Evolutionary conservation across 2,888 invertebrate species (phyloP).

Genomic region (Ichneumon xanthorius): DNA sequence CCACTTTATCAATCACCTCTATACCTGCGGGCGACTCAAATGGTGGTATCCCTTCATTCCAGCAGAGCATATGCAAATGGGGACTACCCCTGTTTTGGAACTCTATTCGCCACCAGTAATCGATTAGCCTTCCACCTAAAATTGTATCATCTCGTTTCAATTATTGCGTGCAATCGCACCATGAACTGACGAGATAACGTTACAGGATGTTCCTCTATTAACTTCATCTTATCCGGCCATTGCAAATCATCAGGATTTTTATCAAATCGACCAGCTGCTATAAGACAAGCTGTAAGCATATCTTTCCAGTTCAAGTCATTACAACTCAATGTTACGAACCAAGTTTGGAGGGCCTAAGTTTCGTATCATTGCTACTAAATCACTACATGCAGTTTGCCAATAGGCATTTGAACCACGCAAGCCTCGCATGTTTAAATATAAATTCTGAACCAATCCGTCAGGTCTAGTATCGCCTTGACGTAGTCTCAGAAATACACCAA

Average conservation of each 20-base stretch:
- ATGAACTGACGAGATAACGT: conserved; percentile 72
- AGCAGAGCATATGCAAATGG: conserved; percentile 36
- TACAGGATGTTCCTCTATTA: conserved; percentile 60
- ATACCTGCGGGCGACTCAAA: conserved; percentile 70
- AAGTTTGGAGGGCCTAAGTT: too few relatives aligned
- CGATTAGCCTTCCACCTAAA: conserved; percentile 63
- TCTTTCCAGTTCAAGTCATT: conserved; percentile 78
- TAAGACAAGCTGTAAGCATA: conserved; percentile 78
- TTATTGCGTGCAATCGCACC: conserved; percentile 69
- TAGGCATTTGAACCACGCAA: conserved; percentile 74
- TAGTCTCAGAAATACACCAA: conserved; percentile 69
- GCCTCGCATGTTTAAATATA: conserved; percentile 78
- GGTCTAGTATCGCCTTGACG: conserved; percentile 64
- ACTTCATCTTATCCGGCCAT: conserved; percentile 41
- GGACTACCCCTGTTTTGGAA: conserved; percentile 52
- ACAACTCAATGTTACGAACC: conserved; percentile 28
- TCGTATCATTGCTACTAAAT: too few relatives aligned
- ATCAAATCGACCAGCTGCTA: conserved; percentile 71
- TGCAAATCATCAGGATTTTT: conserved; percentile 40
- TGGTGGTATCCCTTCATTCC: conserved; percentile 72
- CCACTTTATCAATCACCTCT: conserved; percentile 58
- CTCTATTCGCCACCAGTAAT: conserved; percentile 71
- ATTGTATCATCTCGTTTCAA: conserved; percentile 62
- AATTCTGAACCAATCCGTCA: conserved; percentile 69
- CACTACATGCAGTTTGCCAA: conserved; percentile 68